Conservation (phyloP, 2,113 vertebrate species). For the Podocnemis expansa region DNA sequence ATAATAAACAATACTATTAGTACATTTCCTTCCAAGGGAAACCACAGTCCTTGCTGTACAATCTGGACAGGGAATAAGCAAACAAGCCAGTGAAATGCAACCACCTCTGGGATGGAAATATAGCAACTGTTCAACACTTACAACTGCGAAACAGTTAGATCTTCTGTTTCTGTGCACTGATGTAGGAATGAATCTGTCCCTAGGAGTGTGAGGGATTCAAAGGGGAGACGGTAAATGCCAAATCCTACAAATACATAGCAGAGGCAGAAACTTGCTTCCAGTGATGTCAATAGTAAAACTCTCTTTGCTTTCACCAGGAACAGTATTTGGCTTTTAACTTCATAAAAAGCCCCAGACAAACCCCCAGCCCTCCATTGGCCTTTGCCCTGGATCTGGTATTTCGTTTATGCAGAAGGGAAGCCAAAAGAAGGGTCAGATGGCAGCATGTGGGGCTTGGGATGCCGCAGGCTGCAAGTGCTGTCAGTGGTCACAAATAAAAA, state of each 20-base stretch:
- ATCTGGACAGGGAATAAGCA: background rate
- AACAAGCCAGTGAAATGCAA: background rate
- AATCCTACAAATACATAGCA: background rate
- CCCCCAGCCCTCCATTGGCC: background rate
- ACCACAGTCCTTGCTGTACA: background rate
- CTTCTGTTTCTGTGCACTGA: background rate
- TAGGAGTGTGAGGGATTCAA: background rate
- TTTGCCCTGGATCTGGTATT: background rate
- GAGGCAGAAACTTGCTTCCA: background rate
- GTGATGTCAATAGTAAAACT: background rate
- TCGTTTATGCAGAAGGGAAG: background rate
- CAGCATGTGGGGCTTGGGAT: background rate
- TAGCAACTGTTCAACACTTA: background rate
- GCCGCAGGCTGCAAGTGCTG: background rate
- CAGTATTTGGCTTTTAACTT: background rate
- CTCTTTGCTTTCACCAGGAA: background rate
- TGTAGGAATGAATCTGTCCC: background rate
- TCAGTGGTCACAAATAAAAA: background rate
- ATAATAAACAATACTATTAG: background rate
- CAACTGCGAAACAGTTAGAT: accelerated
- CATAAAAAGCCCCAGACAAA: background rate
- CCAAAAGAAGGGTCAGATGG: background rate
- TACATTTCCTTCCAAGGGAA: background rate
- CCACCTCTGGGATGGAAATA: background rate
- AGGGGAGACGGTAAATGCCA: background rate